Conservation (phyloP, 2,797 vertebrate species). For the Sebastes itinus region DNA sequence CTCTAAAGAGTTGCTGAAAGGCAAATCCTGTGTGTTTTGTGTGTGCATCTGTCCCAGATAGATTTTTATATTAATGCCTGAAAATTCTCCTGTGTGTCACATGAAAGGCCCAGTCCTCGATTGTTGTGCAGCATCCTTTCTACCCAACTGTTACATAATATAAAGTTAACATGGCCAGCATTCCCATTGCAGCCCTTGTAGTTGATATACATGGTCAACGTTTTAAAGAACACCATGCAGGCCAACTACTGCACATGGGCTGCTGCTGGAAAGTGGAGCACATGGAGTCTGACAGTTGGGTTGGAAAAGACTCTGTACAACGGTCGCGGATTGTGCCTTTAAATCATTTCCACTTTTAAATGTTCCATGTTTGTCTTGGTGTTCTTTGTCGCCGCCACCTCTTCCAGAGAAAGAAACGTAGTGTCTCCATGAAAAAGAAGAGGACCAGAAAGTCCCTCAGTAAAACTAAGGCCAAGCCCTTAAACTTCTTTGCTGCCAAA, state of each 20-base stretch:
- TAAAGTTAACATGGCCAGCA: not conserved
- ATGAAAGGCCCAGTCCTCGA: conserved; percentile 37
- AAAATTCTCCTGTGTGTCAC: conserved; percentile 35
- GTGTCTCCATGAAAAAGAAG: conserved; percentile 91
- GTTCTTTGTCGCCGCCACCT: conserved; percentile 86
- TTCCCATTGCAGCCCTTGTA: conserved; percentile 9
- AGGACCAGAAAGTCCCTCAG: conserved; percentile 88
- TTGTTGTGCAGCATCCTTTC: conserved; percentile 32
- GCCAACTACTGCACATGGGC: conserved; percentile 10
- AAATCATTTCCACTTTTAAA: conserved; percentile 61
- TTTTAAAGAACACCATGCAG: not conserved
- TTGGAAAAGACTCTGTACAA: conserved; percentile 14
- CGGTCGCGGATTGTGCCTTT: conserved; percentile 34
- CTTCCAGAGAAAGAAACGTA: conserved; percentile 96
- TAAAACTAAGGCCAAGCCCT: conserved; percentile 90
- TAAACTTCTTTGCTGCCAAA: conserved; percentile 88
- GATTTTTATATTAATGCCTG: conserved; percentile 8
- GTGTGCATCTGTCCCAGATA: conserved; percentile 34
- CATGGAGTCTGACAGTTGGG: not conserved
- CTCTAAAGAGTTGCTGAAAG: conserved; percentile 47
- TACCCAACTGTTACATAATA: not conserved
- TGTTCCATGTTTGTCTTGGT: conserved; percentile 82
- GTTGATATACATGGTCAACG: not conserved
- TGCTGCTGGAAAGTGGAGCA: not conserved
- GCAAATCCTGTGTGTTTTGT: conserved; percentile 49